A percentile compares a stretch with the other conserved stretches of the same genome.
Conservation (phyloP, 2,797 vertebrate species). For the Helicolenus hilgendorfi region DNA sequence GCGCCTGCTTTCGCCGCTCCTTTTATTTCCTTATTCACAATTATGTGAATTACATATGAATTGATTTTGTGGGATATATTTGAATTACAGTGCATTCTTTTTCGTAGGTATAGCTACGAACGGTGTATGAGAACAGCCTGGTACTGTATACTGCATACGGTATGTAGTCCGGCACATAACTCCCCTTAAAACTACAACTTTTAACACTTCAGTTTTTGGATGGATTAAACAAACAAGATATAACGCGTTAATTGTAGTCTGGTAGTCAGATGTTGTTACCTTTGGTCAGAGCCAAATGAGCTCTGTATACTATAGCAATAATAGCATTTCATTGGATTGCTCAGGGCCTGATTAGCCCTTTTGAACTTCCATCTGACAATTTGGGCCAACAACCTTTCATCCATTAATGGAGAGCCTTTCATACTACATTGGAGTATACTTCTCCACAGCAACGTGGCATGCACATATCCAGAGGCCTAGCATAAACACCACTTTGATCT, state of each 20-base stretch:
- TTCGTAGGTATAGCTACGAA: too few relatives aligned
- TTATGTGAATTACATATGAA: too few relatives aligned
- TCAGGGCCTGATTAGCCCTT: slow-evolving; percentile 42
- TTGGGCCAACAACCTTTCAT: slow-evolving; percentile 71
- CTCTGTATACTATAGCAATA: not conserved
- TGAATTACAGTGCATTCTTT: too few relatives aligned
- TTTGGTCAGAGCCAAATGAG: not conserved
- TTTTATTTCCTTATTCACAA: too few relatives aligned
- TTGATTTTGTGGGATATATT: too few relatives aligned
- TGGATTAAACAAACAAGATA: not conserved
- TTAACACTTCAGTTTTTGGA: not conserved
- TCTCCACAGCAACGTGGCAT: slow-evolving; percentile 24
- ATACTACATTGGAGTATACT: slow-evolving; percentile 41
- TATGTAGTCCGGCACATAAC: not conserved
- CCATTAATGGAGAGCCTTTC: slow-evolving; percentile 69
- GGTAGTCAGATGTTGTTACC: not conserved
- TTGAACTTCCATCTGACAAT: slow-evolving; percentile 65
- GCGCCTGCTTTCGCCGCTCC: too few relatives aligned
- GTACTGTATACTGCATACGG: too few relatives aligned
- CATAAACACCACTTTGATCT: slow-evolving; percentile 79
- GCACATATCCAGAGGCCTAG: slow-evolving; percentile 39
- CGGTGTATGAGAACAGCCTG: too few relatives aligned
- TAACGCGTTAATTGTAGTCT: not conserved
- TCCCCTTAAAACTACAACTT: not conserved
- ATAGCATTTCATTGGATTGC: slow-evolving; percentile 16